Conservation (phyloP, 2,113 vertebrate genomes). For the Dissostichus mawsoni region DNA sequence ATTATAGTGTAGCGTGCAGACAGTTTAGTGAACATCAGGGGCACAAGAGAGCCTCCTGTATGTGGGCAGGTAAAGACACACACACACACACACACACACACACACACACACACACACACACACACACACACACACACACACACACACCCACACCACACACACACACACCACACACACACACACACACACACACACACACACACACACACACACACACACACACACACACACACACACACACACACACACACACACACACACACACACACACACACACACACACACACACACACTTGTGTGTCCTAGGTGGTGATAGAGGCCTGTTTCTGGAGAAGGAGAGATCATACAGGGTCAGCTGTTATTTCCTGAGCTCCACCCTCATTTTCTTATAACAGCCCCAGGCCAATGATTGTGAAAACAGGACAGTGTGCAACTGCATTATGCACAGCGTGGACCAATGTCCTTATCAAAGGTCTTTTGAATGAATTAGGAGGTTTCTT, state of each 20-base stretch:
- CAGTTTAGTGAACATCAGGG: conserved; percentile 75
- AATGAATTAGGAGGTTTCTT: conserved; percentile 13
- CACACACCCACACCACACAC: too few relatives aligned
- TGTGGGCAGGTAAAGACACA: conserved; percentile 38
- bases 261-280: too few relatives aligned
- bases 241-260: conserved; percentile 21
- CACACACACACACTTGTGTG: conserved; percentile 1
- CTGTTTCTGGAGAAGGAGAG: conserved; percentile 64
- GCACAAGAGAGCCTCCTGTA: conserved; percentile 48
- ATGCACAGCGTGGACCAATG: neutral
- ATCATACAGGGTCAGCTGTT: conserved; percentile 79
- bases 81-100: conserved; percentile 10
- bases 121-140: conserved; percentile 27
- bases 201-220: conserved; percentile 26
- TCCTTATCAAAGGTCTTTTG: conserved; percentile 8
- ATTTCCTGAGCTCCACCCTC: conserved; percentile 81
- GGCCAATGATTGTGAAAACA: conserved; percentile 69
- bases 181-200: conserved; percentile 28
- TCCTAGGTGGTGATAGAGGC: conserved; percentile 47
- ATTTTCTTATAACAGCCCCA: conserved; percentile 77
- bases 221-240: conserved; percentile 8
- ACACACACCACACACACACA: conserved; percentile 19
- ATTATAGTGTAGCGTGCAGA: conserved; percentile 47
- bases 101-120: conserved; percentile 20
- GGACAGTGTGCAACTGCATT: conserved; percentile 47